Base-by-base conservation (phyloP, 2,113 vertebrate species). In the Chelonoidis abingdonii region DNA sequence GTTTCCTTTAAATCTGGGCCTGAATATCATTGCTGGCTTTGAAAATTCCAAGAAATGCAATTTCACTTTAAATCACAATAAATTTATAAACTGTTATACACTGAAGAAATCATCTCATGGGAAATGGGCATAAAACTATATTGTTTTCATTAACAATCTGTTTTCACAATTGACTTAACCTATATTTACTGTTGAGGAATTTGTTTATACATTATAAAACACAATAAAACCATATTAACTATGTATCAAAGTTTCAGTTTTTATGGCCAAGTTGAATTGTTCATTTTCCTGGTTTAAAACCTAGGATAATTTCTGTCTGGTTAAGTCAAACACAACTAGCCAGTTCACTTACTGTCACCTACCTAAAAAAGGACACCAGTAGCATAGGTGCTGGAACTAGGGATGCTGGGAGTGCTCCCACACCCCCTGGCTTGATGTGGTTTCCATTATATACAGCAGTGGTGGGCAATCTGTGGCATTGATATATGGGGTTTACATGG, bases 121-220 rank as follows among this genome's bases (percentile, higher is more conserved):
- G 98, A 97, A 97, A 98, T 82, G 92, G 94, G 75, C 93, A 95
- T 93, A 97, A 98, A 96, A 87, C 84, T 95, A 92, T 91, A 97
- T 94, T 92, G 97, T 93, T 98, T 96, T 97, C 95, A 98, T 97
- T 98, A 97, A 97, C 92, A 98, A 96, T 98, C 95, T 97, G 79
- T 97, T 98, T 98, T 97, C 92, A 95, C 89, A 89, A 95, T 94
- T 94, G 93, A 89, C 92, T 93, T 96, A 96, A 97, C 95, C 93
- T 91, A 97, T 94, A 95, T 98, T 97, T 98, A 98, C 78, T 96
- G 56, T 92, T 93, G 83, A 84, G 89, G 90, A 97, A 96, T 96
- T 97, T 97, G 96, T 97, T 98, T 95, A 93, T 96, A 53, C 56
- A 12, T 95, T 96, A 96, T 95, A 96, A 97, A 97, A 92, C 72